These are phyloP conservation scores for Ceratothoa steindachneri DNA, from an alignment of 2,888 invertebrate genomes.

Conservation along the genomic window DNA sequence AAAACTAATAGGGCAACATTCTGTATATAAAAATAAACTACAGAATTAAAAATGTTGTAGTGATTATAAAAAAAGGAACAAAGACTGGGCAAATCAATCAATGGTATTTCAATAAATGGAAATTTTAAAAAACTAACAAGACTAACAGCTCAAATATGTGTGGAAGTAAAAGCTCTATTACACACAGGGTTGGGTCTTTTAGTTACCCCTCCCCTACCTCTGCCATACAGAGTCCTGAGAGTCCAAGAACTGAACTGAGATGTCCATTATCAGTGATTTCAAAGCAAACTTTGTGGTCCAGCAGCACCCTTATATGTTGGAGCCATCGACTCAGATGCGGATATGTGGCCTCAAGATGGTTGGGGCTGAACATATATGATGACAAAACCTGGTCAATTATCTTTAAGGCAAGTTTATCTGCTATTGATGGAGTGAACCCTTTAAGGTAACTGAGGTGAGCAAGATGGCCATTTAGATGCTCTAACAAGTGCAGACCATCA, in stretches of 20 bases:
- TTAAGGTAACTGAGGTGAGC: not conserved
- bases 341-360: not conserved
- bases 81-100: too few relatives aligned
- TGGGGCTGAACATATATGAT: not conserved
- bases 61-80: too few relatives aligned
- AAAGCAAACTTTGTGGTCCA: not conserved
- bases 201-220: not conserved
- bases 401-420: not conserved
- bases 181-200: too few relatives aligned
- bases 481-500: not conserved
- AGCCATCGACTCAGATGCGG: constrained; percentile 12
- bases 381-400: not conserved
- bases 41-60: too few relatives aligned
- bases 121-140: too few relatives aligned
- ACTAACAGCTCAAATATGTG: too few relatives aligned
- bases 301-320: not conserved
- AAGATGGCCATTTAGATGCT: not conserved
- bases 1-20: too few relatives aligned
- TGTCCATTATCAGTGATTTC: not conserved
- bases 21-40: too few relatives aligned
- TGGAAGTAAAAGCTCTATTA: too few relatives aligned
- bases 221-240: not conserved
- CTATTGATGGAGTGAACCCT: not conserved
- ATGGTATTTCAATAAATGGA: too few relatives aligned
- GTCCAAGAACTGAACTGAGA: not conserved